Conservation (phyloP, 2,797 vertebrate genomes). For the Hafferia zeledoni region DNA sequence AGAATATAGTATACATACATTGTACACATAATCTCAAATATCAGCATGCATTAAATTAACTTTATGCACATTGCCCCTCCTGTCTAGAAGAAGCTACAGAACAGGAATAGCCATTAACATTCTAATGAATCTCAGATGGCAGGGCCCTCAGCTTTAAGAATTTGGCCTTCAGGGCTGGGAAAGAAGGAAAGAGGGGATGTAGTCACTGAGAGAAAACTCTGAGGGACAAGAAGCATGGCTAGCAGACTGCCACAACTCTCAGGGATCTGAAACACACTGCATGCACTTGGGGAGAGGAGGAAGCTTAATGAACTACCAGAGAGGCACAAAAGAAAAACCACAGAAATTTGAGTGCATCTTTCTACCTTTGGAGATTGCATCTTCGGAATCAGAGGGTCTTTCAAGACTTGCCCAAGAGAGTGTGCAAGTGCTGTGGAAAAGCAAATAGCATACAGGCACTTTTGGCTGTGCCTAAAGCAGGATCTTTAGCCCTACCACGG, state of each 20-base stretch:
- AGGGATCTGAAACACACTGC: background rate
- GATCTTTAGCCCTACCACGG: background rate
- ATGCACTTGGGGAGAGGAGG: background rate
- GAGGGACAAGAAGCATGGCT: background rate
- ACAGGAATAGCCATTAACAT: constrained; percentile 44
- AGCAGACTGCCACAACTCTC: background rate
- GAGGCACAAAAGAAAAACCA: background rate
- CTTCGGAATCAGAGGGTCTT: background rate
- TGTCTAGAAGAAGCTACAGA: constrained; percentile 43
- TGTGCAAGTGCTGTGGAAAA: background rate
- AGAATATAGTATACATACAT: background rate
- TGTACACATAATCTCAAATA: background rate
- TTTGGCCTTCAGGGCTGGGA: background rate
- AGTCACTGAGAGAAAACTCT: background rate
- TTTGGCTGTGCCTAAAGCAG: background rate
- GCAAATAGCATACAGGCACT: background rate
- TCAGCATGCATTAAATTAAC: background rate
- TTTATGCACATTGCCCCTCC: background rate
- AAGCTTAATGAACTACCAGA: background rate
- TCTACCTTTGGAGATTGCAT: background rate
- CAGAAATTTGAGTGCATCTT: background rate
- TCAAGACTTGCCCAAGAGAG: background rate
- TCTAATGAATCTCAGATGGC: constrained; percentile 2
- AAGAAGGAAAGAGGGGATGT: background rate
- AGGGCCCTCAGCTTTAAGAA: constrained; percentile 1